Percentiles rank a stretch among this genome's conserved stretches.
Evolutionary conservation across 2,888 invertebrate genomes (phyloP).

Genomic region (Stenoptilia bipunctidactyla): DNA sequence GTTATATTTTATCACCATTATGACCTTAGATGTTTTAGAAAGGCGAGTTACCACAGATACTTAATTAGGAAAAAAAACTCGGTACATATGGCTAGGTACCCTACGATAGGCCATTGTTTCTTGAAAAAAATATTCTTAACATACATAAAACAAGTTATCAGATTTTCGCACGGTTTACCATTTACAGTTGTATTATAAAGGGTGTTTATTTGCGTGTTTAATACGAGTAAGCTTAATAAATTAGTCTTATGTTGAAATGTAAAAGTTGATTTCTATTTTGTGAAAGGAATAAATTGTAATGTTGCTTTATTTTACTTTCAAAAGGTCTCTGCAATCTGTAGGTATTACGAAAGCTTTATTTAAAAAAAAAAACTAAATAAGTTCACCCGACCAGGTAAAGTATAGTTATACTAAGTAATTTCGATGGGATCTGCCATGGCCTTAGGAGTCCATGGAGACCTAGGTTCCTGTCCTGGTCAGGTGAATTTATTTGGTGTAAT

Average conservation of each 20-base stretch:
- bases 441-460: too few relatives aligned
- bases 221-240: too few relatives aligned
- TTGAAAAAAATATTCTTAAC: slow-evolving; percentile 60
- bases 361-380: too few relatives aligned
- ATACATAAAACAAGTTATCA: slow-evolving; percentile 58
- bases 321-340: too few relatives aligned
- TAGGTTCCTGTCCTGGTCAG: too few relatives aligned
- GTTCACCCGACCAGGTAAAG: too few relatives aligned
- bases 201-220: slow-evolving; percentile 23
- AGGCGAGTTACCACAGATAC: slow-evolving; percentile 34
- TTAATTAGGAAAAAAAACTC: slow-evolving; percentile 40
- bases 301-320: too few relatives aligned
- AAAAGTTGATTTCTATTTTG: too few relatives aligned
- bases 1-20: slow-evolving; percentile 32
- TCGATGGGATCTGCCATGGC: too few relatives aligned
- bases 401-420: too few relatives aligned
- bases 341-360: too few relatives aligned
- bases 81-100: slow-evolving; percentile 39
- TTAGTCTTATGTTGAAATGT: neutral
- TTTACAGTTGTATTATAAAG: slow-evolving; percentile 51
- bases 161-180: slow-evolving; percentile 61
- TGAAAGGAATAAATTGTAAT: too few relatives aligned
- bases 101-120: slow-evolving; percentile 33
- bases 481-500: neutral
- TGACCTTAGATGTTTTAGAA: slow-evolving; percentile 42